phyloP scores from a whole-genome alignment of 1,140 invertebrate genomes.

The Euura lappo region DNA sequence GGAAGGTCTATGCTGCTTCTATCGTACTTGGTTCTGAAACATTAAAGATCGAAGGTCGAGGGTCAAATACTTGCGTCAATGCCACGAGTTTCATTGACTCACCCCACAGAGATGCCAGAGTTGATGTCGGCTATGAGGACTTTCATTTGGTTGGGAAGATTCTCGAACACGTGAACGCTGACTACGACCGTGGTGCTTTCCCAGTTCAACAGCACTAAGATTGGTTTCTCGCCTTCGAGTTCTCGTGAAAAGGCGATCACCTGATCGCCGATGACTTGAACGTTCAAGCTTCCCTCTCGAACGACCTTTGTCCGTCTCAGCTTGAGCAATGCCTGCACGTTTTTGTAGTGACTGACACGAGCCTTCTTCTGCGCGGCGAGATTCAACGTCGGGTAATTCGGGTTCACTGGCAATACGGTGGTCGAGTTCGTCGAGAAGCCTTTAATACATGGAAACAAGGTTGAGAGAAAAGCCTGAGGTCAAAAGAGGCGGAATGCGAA shows the following conservation, averaged over 20 bases:
- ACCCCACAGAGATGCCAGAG: not conserved
- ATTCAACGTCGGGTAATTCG: slow-evolving; percentile 62
- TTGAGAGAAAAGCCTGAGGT: slow-evolving; percentile 66
- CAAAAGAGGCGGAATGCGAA: slow-evolving; percentile 36
- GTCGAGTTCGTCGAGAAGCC: too few species aligned
- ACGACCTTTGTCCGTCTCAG: slow-evolving; percentile 37
- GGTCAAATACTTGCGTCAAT: not conserved
- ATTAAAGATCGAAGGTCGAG: not conserved
- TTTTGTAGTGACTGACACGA: slow-evolving; percentile 25
- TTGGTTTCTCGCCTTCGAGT: too few species aligned
- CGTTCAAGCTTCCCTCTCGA: too few species aligned
- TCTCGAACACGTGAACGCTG: not conserved
- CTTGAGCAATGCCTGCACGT: slow-evolving; percentile 57
- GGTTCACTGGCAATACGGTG: slow-evolving; percentile 52
- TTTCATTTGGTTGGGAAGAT: not conserved
- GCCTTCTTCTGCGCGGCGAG: slow-evolving; percentile 53
- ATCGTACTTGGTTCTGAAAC: not conserved
- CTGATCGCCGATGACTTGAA: too few species aligned
- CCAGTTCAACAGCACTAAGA: too few species aligned
- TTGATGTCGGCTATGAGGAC: not conserved
- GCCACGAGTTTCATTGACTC: not conserved
- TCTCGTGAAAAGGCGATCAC: too few species aligned
- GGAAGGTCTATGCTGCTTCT: not conserved
- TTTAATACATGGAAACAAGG: slow-evolving; percentile 73
- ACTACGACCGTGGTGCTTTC: not conserved